Conservation (phyloP, 1,140 invertebrate species). For the Mylabris phalerata region DNA sequence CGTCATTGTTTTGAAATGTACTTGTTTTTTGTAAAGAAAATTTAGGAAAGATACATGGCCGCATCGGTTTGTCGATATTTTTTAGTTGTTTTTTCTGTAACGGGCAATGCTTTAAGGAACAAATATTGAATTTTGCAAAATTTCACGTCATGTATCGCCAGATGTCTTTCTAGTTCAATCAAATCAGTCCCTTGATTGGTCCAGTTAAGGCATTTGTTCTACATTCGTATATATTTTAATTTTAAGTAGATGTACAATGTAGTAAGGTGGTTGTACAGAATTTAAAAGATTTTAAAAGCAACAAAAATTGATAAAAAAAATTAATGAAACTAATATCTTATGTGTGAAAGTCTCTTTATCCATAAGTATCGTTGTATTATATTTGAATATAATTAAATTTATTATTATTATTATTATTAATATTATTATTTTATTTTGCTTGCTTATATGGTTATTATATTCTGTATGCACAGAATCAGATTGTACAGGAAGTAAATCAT, state of each 20-base stretch:
- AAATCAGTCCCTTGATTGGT: no score
- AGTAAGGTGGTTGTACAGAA: slow-evolving; percentile 37
- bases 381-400: slow-evolving; percentile 36
- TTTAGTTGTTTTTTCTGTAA: no score
- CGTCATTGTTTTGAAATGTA: slow-evolving; percentile 20
- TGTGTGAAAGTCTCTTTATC: slow-evolving; percentile 22
- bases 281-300: slow-evolving; percentile 18
- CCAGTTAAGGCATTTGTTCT: no score
- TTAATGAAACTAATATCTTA: slow-evolving; percentile 24
- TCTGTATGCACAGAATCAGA: slow-evolving; percentile 36
- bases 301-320: neutral
- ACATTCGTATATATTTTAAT: slow-evolving; percentile 8
- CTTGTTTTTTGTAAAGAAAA: slow-evolving; percentile 15
- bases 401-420: slow-evolving; percentile 31
- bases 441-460: slow-evolving; percentile 34
- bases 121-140: no score
- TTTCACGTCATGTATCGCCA: no score
- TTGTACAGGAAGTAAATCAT: slow-evolving; percentile 37
- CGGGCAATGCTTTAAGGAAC: no score
- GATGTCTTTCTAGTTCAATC: no score
- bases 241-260: slow-evolving; percentile 32
- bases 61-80: no score
- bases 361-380: slow-evolving; percentile 33
- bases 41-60: no score
- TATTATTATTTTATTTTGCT: slow-evolving; percentile 29